Conservation (phyloP, 2,113 vertebrate genomes). For the Onychostruthus taczanowskii region DNA sequence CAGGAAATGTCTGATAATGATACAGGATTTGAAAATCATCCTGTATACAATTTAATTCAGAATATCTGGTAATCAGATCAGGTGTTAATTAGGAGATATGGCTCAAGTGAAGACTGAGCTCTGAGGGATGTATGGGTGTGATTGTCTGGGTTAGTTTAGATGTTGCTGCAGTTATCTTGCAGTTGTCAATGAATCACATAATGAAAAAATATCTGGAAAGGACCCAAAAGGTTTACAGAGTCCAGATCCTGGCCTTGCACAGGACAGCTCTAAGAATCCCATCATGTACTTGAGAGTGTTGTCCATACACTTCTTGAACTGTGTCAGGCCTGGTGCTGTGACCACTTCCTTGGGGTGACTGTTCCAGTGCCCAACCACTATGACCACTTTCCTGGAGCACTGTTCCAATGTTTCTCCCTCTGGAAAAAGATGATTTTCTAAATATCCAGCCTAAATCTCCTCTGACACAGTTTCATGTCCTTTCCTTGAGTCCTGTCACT, state of each 20-base stretch:
- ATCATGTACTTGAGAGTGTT: background rate
- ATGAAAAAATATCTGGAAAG: background rate
- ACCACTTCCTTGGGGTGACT: background rate
- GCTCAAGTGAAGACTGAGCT: background rate
- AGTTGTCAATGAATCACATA: background rate
- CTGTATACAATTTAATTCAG: background rate
- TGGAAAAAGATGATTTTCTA: background rate
- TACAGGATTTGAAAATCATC: conserved; percentile 3
- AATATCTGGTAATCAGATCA: background rate
- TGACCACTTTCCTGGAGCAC: too few species aligned
- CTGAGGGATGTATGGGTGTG: background rate
- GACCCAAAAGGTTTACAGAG: background rate
- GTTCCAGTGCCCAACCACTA: background rate
- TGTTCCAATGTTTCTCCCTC: background rate
- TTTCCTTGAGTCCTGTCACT: background rate
- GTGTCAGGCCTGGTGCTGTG: background rate
- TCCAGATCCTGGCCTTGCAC: background rate
- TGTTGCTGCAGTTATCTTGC: background rate
- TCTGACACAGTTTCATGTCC: background rate
- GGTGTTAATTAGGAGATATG: background rate
- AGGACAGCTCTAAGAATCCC: background rate
- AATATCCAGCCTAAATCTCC: background rate
- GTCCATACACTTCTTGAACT: background rate
- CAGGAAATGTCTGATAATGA: background rate
- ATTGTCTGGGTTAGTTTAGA: background rate